Evolutionary conservation across 2,888 invertebrate genomes (phyloP).

Genomic region (Caenorhabditis wallacei): DNA sequence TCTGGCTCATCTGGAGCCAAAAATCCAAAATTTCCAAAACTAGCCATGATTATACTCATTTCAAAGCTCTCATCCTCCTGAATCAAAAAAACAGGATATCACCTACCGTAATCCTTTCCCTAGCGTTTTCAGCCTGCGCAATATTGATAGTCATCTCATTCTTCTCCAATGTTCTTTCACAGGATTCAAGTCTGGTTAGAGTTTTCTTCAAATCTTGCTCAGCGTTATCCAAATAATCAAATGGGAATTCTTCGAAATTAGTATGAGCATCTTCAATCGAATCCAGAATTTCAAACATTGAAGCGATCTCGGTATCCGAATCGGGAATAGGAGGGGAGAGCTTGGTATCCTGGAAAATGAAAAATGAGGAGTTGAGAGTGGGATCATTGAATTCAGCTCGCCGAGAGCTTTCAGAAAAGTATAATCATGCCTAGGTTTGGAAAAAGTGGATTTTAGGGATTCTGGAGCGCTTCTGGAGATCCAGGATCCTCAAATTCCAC

Average conservation of each 20-base stretch:
- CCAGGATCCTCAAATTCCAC: not conserved
- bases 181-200: constrained; percentile 64
- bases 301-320: constrained; percentile 46
- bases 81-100: too few relatives aligned
- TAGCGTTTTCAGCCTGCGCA: constrained; percentile 73
- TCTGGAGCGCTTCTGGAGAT: too few relatives aligned
- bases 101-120: constrained; percentile 62
- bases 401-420: not conserved
- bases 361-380: not conserved
- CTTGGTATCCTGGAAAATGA: constrained; percentile 11
- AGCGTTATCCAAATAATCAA: constrained; percentile 69
- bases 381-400: not conserved
- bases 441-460: not conserved
- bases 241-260: constrained; percentile 73
- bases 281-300: constrained; percentile 67
- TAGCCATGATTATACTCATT: too few relatives aligned
- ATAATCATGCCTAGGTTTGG: not conserved
- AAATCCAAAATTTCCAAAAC: too few relatives aligned
- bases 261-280: constrained; percentile 69
- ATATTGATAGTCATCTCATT: constrained; percentile 81
- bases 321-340: constrained; percentile 9
- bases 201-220: constrained; percentile 68
- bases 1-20: too few relatives aligned
- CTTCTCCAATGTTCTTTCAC: constrained; percentile 66
- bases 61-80: too few relatives aligned